These are phyloP conservation scores for Acleris literana DNA, from an alignment of 2,888 invertebrate species.

Conservation along the genomic window DNA sequence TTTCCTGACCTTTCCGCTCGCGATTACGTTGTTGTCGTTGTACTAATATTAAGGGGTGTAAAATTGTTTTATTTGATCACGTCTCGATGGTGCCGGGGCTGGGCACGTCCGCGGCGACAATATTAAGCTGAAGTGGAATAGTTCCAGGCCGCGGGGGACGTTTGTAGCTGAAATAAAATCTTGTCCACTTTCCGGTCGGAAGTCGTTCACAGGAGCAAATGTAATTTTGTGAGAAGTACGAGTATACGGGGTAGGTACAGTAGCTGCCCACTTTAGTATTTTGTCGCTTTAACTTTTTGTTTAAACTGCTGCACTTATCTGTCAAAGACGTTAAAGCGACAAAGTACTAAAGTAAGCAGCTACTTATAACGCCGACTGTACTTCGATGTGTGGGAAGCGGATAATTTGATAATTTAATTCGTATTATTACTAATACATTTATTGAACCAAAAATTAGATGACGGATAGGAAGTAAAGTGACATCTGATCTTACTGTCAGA, in stretches of 20 bases:
- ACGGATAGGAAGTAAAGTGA: no score
- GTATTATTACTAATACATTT: no score
- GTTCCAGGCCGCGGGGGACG: conserved; percentile 11
- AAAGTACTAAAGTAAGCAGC: no score
- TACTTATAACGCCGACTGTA: no score
- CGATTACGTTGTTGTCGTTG: not conserved
- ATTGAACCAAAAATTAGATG: no score
- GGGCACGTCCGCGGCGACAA: conserved; percentile 22
- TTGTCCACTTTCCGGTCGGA: conserved; percentile 6
- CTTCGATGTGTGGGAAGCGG: no score
- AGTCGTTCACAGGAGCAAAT: conserved; percentile 22
- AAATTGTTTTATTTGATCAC: conserved; percentile 3
- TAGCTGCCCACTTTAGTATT: not conserved
- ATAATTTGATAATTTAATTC: no score
- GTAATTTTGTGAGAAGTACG: conserved; percentile 19
- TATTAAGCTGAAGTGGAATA: conserved; percentile 19
- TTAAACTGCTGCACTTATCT: no score
- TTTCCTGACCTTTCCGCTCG: conserved; percentile 44
- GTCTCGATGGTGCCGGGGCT: not conserved
- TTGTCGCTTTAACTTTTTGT: no score
- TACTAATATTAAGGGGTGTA: not conserved
- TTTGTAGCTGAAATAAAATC: conserved; percentile 12
- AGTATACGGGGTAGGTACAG: not conserved
- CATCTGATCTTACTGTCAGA: no score
- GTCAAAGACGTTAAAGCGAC: no score